Evolutionary conservation across 2,888 invertebrate genomes (phyloP), one percentile per base, ranked within the genome.

Genomic region (Cosmia pyralina): DNA sequence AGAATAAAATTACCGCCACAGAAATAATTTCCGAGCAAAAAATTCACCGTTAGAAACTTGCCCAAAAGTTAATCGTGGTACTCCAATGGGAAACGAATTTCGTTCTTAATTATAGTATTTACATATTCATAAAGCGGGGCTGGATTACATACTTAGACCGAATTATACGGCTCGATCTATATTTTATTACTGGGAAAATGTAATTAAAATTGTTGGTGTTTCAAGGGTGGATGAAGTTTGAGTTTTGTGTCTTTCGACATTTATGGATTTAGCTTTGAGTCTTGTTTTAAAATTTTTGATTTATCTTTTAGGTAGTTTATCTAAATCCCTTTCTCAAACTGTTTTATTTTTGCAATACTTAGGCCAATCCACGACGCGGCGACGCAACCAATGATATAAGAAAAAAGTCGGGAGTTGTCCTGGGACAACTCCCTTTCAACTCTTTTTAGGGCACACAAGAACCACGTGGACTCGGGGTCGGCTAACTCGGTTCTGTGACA

Each of bases 111-210:
- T 83, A 83, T 74, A 48, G 52, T 72, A 80, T 74, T 83, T 74
- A 81, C 72, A 85, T 84, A 84, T 84, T 85, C 84, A 85, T 84
- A 80, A 85, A 74, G 73, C 55, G 63, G n/a, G 10, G 19, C 52
- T 58, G 75, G 75, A 83, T 84, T 77, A 83, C 74, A 83, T 74
- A 83, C 75, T 80, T 80, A 74, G 57, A 63, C 52, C 15, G 55
- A 68, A 81, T 82, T 79, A 79, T 81, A 53, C 60, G 70, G 63
- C 72, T 65, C 63, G 55, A 76, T 82, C 60, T 76, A 74, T 68
- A 76, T 82, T 82, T 82, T 81, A 84, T 77, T 71, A 71, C 55
- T 52, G 57, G 63, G 58, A 28, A 59, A 75, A 74, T 72, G 46
- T 81, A 75, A 84, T 84, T 81, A 72, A 81, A 78, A 69, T 69